Base-by-base conservation (phyloP, 53 echinoderm and acorn worm species). In the Holothuria leucospilota region DNA sequence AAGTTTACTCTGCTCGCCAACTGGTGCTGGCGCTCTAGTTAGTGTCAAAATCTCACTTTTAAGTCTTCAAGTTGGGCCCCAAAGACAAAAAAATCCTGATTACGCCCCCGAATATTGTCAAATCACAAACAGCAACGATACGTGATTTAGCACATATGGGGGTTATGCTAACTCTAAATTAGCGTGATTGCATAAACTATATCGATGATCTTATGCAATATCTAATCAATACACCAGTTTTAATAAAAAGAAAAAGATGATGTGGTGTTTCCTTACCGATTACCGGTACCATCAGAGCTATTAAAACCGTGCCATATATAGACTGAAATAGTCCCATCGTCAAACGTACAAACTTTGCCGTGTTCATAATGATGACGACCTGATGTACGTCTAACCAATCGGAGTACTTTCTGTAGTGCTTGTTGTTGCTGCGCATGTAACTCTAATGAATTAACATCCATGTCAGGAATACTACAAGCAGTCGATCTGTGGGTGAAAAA, bases 341-440 rank as follows among this genome's bases (percentile, higher is more conserved):
- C 72, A 72, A 72, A 72, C 2, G 72, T 72, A 26, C 72, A 72
- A 42, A 72, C 72, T 72, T 72, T 72, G 4, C 72, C 72, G 49
- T 72, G 41, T 72, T 72, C 42, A 40, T 72, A 72, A 23, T 72
- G 42, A 12, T 51, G 72, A 12, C 49, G 42, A 20, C 42, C 49
- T 16, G 72, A 39, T 16, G 42, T 72, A 21, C 72, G 39, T 40
- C 41, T 72, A 10, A 72, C 72, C 49, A 72, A 72, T 42, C 72
- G 20, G 12, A 72, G 24, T 21, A 72, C 49, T 30, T 20, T 72
- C 41, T 51, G 42, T 21, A 72, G 42, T 15, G 49, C 21, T 6
- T 25, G 72, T n/a, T 46, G 42, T 30, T 72, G 72, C 21, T 41
- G 41, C 2, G 11, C 21, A 51, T 72, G 41, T 40, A 72, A 72